phyloP scores from a whole-genome alignment of 53 echinoderm and acorn worm species.

The Stichopus horrens region DNA sequence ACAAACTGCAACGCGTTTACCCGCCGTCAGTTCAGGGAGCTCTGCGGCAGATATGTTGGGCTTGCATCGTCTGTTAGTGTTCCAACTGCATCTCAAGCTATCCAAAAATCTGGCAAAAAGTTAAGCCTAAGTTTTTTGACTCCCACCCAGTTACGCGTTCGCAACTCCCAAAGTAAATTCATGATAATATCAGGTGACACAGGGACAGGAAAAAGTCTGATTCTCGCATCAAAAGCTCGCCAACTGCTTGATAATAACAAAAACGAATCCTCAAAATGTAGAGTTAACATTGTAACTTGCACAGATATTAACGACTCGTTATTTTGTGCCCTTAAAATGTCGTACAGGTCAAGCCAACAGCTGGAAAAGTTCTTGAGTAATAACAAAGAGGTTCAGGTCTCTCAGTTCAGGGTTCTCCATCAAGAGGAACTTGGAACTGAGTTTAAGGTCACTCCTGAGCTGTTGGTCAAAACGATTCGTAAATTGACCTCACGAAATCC shows the following conservation, averaged over 20 bases:
- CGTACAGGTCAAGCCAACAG: conserved; percentile 35
- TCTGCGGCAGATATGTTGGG: conserved; percentile 47
- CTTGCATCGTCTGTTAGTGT: conserved; percentile 41
- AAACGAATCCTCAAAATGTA: background rate
- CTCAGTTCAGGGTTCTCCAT: conserved; percentile 23
- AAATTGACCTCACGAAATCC: background rate
- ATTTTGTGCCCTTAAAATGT: conserved; percentile 27
- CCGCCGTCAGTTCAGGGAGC: conserved; percentile 11
- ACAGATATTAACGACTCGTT: conserved; percentile 43
- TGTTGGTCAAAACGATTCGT: conserved; percentile 1
- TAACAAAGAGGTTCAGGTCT: background rate
- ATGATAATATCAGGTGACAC: conserved; percentile 37
- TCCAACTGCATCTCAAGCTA: background rate
- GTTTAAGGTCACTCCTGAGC: conserved; percentile 34
- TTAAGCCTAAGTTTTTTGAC: conserved; percentile 21
- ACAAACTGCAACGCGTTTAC: background rate
- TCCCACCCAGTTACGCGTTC: conserved; percentile 1
- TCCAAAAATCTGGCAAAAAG: conserved; percentile 18
- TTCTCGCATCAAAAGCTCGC: conserved; percentile 36
- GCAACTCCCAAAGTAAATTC: background rate
- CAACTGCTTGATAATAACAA: background rate
- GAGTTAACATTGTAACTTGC: conserved; percentile 26
- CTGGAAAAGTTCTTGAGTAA: conserved; percentile 1
- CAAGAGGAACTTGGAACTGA: background rate
- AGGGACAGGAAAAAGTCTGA: conserved; percentile 45